Conservation (phyloP, 2,888 invertebrate genomes). For the Gymnoscelis rufifasciata region DNA sequence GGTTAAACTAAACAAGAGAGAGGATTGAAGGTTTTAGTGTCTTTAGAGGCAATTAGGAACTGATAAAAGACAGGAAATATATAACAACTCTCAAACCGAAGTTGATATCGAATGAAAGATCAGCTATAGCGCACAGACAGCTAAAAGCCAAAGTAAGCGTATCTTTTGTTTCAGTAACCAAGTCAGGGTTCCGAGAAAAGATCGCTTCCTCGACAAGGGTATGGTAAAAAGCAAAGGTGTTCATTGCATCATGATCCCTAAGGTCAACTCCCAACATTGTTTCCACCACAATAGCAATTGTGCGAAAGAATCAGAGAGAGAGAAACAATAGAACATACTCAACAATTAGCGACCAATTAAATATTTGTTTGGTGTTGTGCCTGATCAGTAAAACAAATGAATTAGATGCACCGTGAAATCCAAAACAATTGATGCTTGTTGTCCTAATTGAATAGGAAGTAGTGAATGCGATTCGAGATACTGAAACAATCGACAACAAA, state of each 20-base stretch:
- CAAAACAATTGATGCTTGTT: conserved; percentile 32
- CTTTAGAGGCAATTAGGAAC: too few relatives aligned
- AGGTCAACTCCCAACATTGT: conserved; percentile 77
- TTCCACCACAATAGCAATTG: conserved; percentile 71
- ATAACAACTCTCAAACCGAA: not conserved
- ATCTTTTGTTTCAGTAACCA: conserved; percentile 25
- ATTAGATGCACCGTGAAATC: conserved; percentile 36
- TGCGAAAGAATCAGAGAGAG: conserved; percentile 63
- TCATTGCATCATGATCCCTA: conserved; percentile 54
- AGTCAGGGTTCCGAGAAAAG: conserved; percentile 41
- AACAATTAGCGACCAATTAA: conserved; percentile 73
- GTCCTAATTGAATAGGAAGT: conserved; percentile 25
- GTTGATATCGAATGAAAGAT: not conserved
- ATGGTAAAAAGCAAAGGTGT: conserved; percentile 41
- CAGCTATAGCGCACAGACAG: not conserved
- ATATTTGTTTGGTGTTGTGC: conserved; percentile 56
- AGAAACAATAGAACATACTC: conserved; percentile 62
- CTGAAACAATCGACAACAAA: conserved; percentile 13
- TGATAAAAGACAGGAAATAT: not conserved
- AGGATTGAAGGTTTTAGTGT: too few relatives aligned
- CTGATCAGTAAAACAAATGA: conserved; percentile 48
- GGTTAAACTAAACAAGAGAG: too few relatives aligned
- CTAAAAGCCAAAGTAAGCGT: conserved; percentile 5
- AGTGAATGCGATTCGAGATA: conserved; percentile 16
- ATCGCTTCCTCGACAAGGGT: conserved; percentile 40